phyloP scores from a whole-genome alignment of 2,888 invertebrate genomes.

The Lepidocyrtoides sp. region DNA sequence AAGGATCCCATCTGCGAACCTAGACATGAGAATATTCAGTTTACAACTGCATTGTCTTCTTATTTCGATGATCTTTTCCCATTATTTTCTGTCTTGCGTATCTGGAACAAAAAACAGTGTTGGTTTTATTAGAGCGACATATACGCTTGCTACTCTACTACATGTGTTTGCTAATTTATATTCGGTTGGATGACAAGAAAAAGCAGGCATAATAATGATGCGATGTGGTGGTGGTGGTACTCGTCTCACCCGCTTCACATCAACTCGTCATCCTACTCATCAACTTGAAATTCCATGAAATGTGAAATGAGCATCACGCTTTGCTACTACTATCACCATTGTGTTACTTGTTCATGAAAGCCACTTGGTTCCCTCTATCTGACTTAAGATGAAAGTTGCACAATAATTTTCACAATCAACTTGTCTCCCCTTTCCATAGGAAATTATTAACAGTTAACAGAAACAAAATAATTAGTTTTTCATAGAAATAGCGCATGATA shows the following conservation, averaged over 20 bases:
- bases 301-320: background rate
- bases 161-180: no score
- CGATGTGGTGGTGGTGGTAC: background rate
- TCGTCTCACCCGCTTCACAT: background rate
- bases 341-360: no score
- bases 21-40: background rate
- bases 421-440: background rate
- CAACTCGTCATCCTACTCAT: background rate
- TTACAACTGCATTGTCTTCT: background rate
- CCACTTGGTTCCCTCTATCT: no score
- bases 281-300: background rate
- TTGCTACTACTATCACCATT: no score
- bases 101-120: background rate
- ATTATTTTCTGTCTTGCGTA: constrained; percentile 1
- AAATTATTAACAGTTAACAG: constrained; percentile 25
- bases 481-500: background rate
- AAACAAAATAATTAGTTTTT: constrained; percentile 40
- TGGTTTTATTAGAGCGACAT: background rate
- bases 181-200: constrained; percentile 7
- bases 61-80: background rate
- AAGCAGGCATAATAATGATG: background rate
- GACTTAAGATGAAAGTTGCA: constrained; percentile 31
- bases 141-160: no score
- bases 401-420: constrained; percentile 11
- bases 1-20: constrained; percentile 39